Evolutionary conservation across 1,140 invertebrate species (phyloP).

Genomic region (Lordiphosa mommai): DNA sequence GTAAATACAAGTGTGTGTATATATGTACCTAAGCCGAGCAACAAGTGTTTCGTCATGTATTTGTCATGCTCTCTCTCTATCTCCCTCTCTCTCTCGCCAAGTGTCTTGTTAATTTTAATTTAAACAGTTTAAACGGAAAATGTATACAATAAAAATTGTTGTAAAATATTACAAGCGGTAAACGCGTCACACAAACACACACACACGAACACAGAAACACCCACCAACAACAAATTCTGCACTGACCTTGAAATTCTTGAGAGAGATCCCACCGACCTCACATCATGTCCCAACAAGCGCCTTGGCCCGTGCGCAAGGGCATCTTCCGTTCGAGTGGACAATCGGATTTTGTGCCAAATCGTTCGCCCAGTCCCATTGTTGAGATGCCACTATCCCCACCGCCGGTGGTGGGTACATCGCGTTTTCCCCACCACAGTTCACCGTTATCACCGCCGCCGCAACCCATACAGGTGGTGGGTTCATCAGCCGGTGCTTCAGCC

Average conservation of each 20-base stretch:
- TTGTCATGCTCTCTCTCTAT: conserved; percentile 1
- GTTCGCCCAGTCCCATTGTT: conserved; percentile 76
- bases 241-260: conserved; percentile 45
- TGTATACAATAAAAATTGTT: background rate
- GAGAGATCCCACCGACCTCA: background rate
- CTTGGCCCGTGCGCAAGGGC: conserved; percentile 85
- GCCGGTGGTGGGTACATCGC: conserved; percentile 55
- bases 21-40: conserved; percentile 4
- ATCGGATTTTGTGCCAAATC: conserved; percentile 74
- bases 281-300: conserved; percentile 80
- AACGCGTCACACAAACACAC: background rate
- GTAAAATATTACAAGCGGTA: conserved; percentile 6
- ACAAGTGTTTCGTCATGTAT: conserved; percentile 39
- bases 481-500: conserved; percentile 15
- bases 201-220: too few species aligned
- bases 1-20: too few species aligned
- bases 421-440: conserved; percentile 19
- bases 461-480: conserved; percentile 64
- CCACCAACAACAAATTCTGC: background rate
- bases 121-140: background rate
- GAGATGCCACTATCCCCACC: conserved; percentile 79
- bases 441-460: conserved; percentile 72
- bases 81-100: too few species aligned
- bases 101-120: conserved; percentile 48
- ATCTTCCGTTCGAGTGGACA: conserved; percentile 81